These are phyloP conservation scores for Zhuqinia jingwanae DNA, from an alignment of 2,888 invertebrate genomes.

Conservation along the genomic window DNA sequence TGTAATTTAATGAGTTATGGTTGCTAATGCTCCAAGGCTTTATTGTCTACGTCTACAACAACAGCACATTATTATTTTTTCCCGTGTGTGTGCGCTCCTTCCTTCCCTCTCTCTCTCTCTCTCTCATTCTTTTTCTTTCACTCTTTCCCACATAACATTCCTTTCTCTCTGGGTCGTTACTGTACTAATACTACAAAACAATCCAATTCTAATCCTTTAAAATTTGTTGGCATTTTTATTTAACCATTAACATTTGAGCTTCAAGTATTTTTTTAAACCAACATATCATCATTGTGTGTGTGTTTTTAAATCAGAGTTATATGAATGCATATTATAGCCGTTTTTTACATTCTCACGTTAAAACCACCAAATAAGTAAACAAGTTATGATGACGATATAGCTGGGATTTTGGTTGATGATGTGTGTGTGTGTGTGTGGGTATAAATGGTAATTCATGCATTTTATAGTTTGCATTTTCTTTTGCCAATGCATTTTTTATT, in stretches of 20 bases:
- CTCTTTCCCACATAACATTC: background rate
- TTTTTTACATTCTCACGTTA: conserved; percentile 11
- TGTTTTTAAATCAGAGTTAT: no score
- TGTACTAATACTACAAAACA: background rate
- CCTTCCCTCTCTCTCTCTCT: background rate
- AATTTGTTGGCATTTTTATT: background rate
- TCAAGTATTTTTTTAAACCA: conserved; percentile 17
- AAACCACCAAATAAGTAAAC: conserved; percentile 12
- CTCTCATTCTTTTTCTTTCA: conserved; percentile 6
- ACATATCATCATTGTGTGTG: no score
- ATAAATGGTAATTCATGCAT: background rate
- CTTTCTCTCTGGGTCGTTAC: background rate
- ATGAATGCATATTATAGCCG: conserved; percentile 1
- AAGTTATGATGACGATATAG: background rate
- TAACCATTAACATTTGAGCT: conserved; percentile 13
- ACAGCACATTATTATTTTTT: conserved; percentile 49
- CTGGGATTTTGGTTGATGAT: background rate
- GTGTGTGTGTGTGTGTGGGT: background rate
- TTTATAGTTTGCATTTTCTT: background rate
- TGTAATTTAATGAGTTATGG: conserved; percentile 73
- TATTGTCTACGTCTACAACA: no score
- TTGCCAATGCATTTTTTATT: background rate
- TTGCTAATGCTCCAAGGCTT: conserved; percentile 70
- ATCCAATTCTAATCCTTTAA: conserved; percentile 1
- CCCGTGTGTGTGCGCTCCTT: background rate